phyloP scores from a whole-genome alignment of 1,140 invertebrate species.

The Drusus annulatus region DNA sequence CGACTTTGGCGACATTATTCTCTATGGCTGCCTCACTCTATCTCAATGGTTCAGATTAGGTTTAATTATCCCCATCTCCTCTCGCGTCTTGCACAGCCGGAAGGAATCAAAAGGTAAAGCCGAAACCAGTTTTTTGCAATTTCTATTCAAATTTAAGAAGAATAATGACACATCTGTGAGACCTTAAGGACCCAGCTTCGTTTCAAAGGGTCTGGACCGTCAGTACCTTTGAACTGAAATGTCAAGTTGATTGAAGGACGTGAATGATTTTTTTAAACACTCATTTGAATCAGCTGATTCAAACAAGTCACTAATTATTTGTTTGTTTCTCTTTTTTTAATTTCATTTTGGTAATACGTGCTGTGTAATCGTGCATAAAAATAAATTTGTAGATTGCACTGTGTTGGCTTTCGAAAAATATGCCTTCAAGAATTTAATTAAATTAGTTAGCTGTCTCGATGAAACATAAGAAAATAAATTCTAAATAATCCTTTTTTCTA shows the following conservation, averaged over 20 bases:
- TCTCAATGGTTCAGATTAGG: not conserved
- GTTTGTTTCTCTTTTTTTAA: too few species aligned
- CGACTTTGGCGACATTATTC: constrained; percentile 32
- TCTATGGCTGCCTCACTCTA: not conserved
- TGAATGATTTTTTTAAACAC: not conserved
- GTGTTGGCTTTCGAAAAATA: too few species aligned
- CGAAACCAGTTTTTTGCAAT: constrained; percentile 37
- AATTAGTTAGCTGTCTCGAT: too few species aligned
- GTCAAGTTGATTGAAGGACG: constrained; percentile 2
- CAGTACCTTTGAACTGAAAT: constrained; percentile 18
- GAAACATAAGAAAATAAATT: too few species aligned
- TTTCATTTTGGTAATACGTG: too few species aligned
- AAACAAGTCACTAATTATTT: too few species aligned
- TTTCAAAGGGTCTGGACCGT: not conserved
- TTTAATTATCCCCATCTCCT: not conserved
- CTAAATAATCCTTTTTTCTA: too few species aligned
- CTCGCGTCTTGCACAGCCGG: constrained; percentile 19
- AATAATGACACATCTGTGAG: constrained; percentile 28
- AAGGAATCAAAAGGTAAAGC: constrained; percentile 31
- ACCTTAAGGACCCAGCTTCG: not conserved
- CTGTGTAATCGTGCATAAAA: too few species aligned
- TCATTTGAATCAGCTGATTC: too few species aligned
- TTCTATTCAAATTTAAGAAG: constrained; percentile 31
- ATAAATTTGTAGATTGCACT: too few species aligned
- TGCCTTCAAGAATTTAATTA: too few species aligned